Evolutionary conservation across 1,140 invertebrate species (phyloP), one percentile per base, ranked within the genome.

Genomic region (Zaprionus camerounensis): DNA sequence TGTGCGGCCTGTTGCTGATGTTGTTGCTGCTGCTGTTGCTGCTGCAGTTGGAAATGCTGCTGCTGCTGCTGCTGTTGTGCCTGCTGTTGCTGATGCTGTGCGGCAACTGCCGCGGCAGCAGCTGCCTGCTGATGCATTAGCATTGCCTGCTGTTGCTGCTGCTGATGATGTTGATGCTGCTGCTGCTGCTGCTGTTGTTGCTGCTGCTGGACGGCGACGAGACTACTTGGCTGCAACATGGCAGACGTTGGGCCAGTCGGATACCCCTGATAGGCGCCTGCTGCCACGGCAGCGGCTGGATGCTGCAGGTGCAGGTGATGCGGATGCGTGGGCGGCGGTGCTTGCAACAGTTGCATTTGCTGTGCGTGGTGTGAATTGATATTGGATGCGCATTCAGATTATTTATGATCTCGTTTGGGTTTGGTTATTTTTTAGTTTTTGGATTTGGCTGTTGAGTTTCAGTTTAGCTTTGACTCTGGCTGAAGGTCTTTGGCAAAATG

Each of bases 321-420:
- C 73, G 86, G 87, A 76, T 90, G 91, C 71, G 82, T 91, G 76
- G 88, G 81, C 71, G 90, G 86, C 68, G 86, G 74, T 81, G 88
- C 85, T 82, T 92, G 91, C 83, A 92, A 85, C 82, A 92, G 88
- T 92, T 92, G 91, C 91, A 92, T 92, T 92, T 92, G 91, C 85
- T 92, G 87, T 92, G 78, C 81, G 84, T 87, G 81, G 78, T 91
- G 88, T 88, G 91, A 82, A 82, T 69, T 80, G 68, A 65, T 74
- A 46, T 46, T 46, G 53, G 36, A 46, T 46, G 69, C 71, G 66
- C 67, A 57, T 84, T 87, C 74, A 88, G 81, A 83, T 88, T 83
- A 88, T 87, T 86, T 15, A 26, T 56, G 24, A 34, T 13, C 31
- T 26, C 31, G 24, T 34, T 26, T 58, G n/a, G 56, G 44, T 63